Percentiles rank a stretch among this genome's conserved stretches.
Conservation (phyloP, 2,888 invertebrate species). For the Neoaliturus tenellus region DNA sequence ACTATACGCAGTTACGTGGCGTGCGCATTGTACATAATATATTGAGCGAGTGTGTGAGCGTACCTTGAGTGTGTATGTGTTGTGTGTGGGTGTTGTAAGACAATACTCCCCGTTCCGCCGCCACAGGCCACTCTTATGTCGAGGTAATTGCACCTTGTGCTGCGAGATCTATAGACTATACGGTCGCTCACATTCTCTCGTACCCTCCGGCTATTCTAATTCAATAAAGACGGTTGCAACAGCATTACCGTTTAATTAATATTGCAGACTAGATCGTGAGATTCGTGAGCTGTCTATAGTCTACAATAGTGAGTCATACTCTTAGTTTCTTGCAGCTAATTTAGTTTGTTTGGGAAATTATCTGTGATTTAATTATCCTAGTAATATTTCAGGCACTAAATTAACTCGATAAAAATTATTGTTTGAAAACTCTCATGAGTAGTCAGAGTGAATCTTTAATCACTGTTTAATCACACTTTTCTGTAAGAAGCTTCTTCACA, state of each 20-base stretch:
- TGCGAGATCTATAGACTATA: neutral
- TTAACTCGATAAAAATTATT: too few species aligned
- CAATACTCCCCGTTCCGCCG: neutral
- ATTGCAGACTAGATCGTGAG: neutral
- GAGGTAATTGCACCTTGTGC: neutral
- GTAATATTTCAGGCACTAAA: too few species aligned
- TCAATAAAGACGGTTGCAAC: conserved; percentile 17
- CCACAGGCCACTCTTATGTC: neutral
- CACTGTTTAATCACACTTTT: too few species aligned
- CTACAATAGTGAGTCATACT: neutral
- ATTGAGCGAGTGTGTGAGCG: neutral
- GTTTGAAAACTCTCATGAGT: too few species aligned
- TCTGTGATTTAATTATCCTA: too few species aligned
- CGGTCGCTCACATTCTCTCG: neutral
- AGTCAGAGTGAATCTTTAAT: too few species aligned
- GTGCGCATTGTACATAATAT: neutral
- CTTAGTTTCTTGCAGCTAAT: too few species aligned
- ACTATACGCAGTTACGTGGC: too few species aligned
- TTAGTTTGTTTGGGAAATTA: too few species aligned
- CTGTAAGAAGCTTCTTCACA: too few species aligned
- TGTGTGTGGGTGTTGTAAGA: neutral
- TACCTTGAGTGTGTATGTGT: neutral
- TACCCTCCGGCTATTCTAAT: neutral
- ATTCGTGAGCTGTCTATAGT: neutral
- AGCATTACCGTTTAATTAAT: conserved; percentile 4